phyloP scores from a whole-genome alignment of 2,797 vertebrate genomes.

The Ptychadena robeensis region DNA sequence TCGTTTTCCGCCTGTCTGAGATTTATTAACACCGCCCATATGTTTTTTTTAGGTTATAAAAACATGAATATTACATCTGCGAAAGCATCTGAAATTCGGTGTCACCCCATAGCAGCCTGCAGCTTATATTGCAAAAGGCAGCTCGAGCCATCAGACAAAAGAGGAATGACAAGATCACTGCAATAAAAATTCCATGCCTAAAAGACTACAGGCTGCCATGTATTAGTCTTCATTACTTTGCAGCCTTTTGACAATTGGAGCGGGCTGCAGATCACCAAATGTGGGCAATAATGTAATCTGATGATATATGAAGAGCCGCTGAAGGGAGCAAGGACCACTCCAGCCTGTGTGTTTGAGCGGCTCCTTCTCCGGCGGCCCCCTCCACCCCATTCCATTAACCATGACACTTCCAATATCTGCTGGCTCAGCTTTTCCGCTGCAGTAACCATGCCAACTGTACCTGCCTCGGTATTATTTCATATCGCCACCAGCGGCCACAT shows the following conservation, averaged over 20 bases:
- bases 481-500: slow-evolving; percentile 79
- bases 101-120: slow-evolving; percentile 72
- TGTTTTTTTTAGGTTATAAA: neutral
- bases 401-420: slow-evolving; percentile 83
- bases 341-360: slow-evolving; percentile 84
- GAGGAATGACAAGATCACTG: slow-evolving; percentile 86
- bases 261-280: slow-evolving; percentile 88
- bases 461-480: slow-evolving; percentile 81
- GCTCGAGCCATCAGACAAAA: slow-evolving; percentile 84
- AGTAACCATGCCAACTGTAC: slow-evolving; percentile 83
- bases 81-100: slow-evolving; percentile 62
- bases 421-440: slow-evolving; percentile 77
- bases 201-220: slow-evolving; percentile 82
- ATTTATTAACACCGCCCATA: neutral
- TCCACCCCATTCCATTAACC: slow-evolving; percentile 78
- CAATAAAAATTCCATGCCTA: slow-evolving; percentile 88
- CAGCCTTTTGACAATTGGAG: slow-evolving; percentile 88
- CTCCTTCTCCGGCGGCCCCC: slow-evolving; percentile 80
- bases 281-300: slow-evolving; percentile 89
- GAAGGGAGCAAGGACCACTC: slow-evolving; percentile 84
- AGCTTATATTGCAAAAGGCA: slow-evolving; percentile 79
- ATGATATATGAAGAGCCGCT: slow-evolving; percentile 91
- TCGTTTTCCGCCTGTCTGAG: neutral
- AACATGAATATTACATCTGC: neutral
- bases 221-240: slow-evolving; percentile 93